Base-by-base conservation (phyloP, 2,888 invertebrate species). In the Coelogynopora nodosa region DNA sequence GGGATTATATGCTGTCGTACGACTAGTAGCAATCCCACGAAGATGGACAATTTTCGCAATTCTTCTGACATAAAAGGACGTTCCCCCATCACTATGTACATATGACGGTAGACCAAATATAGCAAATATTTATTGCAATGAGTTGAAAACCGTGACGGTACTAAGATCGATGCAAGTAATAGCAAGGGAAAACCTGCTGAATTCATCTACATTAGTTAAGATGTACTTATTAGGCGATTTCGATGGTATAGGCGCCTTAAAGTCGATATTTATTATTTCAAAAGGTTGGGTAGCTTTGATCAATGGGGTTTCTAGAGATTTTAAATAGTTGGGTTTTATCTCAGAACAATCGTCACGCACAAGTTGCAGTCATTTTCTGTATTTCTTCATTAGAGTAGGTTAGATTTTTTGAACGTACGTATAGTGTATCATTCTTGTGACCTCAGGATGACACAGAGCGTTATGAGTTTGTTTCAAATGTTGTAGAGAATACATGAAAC, bases 141-240 rank as follows among this genome's bases (percentile, higher is more conserved):
- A 87, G 10, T 27, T 82, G 30, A 89, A 88, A 18, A 88, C 85
- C 23, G 87, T 87, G 13, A n/a, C n/a, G 13, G 86, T 67, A 49
- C 86, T 87, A 81, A 88, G 86, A 84, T 89, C 88, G 1, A 82
- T 10, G 31, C 89, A 88, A 67, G 89, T 67, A 27, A 88, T 86
- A 0, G 89, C 88, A 88, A 89, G 89, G 2, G 89, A 88, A 85
- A 88, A 89, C 84, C 88, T 84, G 0, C 88, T 88, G 30, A 82
- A 89, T 31, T 89, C 89, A 84, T 89, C 89, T 0, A 89, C 85
- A 23, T 88, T 84, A 0, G 86, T 88, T 13, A 89, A 86, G 18
- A 89, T n/a, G 27, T 88, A 89, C n/a, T 74, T 87, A 67, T 89
- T 88, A 29, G 30, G 83, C 0, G 88, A 85, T 10, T 26, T n/a